These are phyloP conservation scores for Drosophila arawakana DNA, from an alignment of 1,140 invertebrate genomes.

Conservation along the genomic window DNA sequence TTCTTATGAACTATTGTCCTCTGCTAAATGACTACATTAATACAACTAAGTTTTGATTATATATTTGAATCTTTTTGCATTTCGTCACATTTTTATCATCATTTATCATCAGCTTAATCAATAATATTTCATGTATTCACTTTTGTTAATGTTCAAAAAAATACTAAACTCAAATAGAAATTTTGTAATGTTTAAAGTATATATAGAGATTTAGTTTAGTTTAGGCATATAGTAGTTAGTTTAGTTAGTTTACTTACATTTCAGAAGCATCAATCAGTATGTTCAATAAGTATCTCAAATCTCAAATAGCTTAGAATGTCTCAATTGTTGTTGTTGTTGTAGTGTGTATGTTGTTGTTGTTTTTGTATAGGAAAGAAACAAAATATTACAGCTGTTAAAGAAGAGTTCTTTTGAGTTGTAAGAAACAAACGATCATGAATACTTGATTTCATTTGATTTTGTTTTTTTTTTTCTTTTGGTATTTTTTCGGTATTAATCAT, in stretches of 20 bases:
- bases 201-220: slow-evolving; percentile 39
- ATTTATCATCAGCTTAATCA: slow-evolving; percentile 30
- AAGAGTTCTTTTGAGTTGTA: slow-evolving; percentile 59
- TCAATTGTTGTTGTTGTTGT: slow-evolving; percentile 68
- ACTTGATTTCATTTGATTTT: slow-evolving; percentile 12
- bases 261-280: slow-evolving; percentile 77
- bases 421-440: slow-evolving; percentile 58
- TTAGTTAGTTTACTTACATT: slow-evolving; percentile 72
- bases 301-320: slow-evolving; percentile 68
- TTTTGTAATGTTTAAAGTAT: slow-evolving; percentile 26
- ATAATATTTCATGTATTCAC: slow-evolving; percentile 19
- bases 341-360: slow-evolving; percentile 50
- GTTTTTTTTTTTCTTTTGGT: slow-evolving; percentile 10
- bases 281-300: slow-evolving; percentile 69
- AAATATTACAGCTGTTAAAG: slow-evolving; percentile 75
- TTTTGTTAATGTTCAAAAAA: slow-evolving; percentile 12
- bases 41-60: slow-evolving; percentile 34
- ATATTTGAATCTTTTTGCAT: slow-evolving; percentile 34
- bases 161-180: slow-evolving; percentile 14
- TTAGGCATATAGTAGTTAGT: slow-evolving; percentile 43
- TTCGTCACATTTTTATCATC: slow-evolving; percentile 42
- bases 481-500: slow-evolving; percentile 24
- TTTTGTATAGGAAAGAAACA: slow-evolving; percentile 74
- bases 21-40: slow-evolving; percentile 59
- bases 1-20: slow-evolving; percentile 75